Evolutionary conservation across 2,888 invertebrate genomes (phyloP).

Genomic region (Chesias legatella): DNA sequence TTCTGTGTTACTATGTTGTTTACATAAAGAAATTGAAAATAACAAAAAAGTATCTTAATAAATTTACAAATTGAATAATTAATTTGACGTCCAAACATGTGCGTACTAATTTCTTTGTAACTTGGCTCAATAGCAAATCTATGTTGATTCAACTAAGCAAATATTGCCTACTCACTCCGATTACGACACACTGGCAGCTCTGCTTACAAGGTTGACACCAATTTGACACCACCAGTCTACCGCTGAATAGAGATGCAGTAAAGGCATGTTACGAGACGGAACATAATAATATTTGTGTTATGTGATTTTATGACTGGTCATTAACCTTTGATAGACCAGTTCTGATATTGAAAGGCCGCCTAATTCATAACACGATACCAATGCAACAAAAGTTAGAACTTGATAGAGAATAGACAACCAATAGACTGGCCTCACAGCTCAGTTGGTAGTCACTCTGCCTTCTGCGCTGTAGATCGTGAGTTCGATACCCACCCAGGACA

Average conservation of each 20-base stretch:
- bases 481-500: too few relatives aligned
- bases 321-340: constrained; percentile 3
- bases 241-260: constrained; percentile 22
- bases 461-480: too few relatives aligned
- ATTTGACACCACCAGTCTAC: constrained; percentile 28
- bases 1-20: too few relatives aligned
- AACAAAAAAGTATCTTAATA: too few relatives aligned
- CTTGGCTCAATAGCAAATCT: constrained; percentile 31
- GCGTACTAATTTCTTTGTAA: constrained; percentile 27
- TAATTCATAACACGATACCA: too few relatives aligned
- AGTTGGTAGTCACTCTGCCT: too few relatives aligned
- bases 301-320: constrained; percentile 17
- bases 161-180: constrained; percentile 38
- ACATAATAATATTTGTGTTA: constrained; percentile 16
- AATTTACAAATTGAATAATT: constrained; percentile 5
- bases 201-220: constrained; percentile 34
- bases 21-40: too few relatives aligned
- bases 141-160: constrained; percentile 31
- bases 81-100: constrained; percentile 7
- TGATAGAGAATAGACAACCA: too few relatives aligned
- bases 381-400: too few relatives aligned
- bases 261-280: constrained; percentile 17
- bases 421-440: too few relatives aligned
- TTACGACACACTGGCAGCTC: constrained; percentile 21
- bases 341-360: too few relatives aligned